Evolutionary conservation across 2,888 invertebrate species (phyloP).

Genomic region (Mantis religiosa): DNA sequence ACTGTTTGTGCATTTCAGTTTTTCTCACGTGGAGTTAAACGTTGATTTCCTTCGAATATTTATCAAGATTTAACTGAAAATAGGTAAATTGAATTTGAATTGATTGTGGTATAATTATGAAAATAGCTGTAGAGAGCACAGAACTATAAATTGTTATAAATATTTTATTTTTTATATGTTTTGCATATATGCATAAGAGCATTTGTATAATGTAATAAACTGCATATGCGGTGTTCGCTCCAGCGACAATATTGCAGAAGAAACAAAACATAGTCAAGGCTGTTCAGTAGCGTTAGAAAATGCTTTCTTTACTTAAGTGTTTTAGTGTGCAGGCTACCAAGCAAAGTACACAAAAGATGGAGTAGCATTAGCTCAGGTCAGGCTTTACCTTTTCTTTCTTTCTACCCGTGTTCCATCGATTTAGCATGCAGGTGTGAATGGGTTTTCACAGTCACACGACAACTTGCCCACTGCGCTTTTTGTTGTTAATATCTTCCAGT

Average conservation of each 20-base stretch:
- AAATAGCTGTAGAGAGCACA: too few relatives aligned
- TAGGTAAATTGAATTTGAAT: too few relatives aligned
- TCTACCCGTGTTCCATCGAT: neutral
- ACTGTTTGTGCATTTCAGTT: too few relatives aligned
- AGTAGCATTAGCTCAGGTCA: slow-evolving; percentile 4
- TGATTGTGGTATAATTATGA: too few relatives aligned
- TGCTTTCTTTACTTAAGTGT: neutral
- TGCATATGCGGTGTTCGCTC: too few relatives aligned
- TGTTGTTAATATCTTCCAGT: neutral
- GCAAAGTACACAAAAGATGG: neutral
- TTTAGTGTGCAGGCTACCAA: neutral
- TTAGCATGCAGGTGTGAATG: slow-evolving; percentile 26
- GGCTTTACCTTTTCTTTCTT: neutral
- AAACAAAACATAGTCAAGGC: neutral
- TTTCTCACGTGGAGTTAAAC: too few relatives aligned
- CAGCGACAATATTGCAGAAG: neutral
- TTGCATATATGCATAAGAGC: too few relatives aligned
- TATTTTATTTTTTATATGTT: too few relatives aligned
- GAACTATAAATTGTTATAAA: too few relatives aligned
- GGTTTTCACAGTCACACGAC: slow-evolving; percentile 18
- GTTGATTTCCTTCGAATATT: too few relatives aligned
- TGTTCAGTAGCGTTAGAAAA: neutral
- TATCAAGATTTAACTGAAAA: too few relatives aligned
- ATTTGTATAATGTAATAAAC: too few relatives aligned
- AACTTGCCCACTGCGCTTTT: slow-evolving; percentile 14